These are phyloP conservation scores for Psix sp. DNA, from an alignment of 1,140 invertebrate species.

Conservation along the genomic window DNA sequence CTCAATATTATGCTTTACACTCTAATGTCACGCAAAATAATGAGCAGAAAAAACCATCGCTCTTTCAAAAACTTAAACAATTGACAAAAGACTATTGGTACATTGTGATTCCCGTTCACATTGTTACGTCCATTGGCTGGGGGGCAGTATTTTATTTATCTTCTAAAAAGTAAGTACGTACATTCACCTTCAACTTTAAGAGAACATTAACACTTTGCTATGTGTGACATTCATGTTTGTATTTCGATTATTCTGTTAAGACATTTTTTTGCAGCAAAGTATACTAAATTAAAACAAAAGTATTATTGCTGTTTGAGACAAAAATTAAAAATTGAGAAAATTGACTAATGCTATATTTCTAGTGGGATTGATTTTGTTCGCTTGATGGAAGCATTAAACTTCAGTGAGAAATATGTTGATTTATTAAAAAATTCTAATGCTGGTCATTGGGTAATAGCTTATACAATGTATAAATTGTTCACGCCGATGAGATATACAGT, in stretches of 20 bases:
- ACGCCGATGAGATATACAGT: conserved; percentile 94
- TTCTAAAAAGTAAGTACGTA: conserved; percentile 85
- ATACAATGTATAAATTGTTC: conserved; percentile 93
- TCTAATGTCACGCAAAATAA: conserved; percentile 1
- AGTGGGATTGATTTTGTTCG: conserved; percentile 92
- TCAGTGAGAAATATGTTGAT: conserved; percentile 86
- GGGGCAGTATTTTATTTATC: conserved; percentile 89
- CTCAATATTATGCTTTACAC: background rate
- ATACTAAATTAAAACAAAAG: background rate
- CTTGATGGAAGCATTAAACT: conserved; percentile 84
- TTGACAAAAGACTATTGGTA: conserved; percentile 97
- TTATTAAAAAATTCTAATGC: conserved; percentile 86
- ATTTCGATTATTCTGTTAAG: no score
- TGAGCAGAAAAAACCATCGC: conserved; percentile 74
- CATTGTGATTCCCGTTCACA: conserved; percentile 92
- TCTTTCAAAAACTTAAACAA: conserved; percentile 91
- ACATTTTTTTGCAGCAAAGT: background rate
- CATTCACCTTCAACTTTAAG: no score
- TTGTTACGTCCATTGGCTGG: conserved; percentile 91
- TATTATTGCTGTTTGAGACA: background rate
- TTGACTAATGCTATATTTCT: conserved; percentile 65
- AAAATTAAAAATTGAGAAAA: background rate
- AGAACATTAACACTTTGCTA: no score
- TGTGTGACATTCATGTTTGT: no score
- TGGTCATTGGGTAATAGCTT: conserved; percentile 92